Percentiles rank a stretch among this genome's conserved stretches.
Conservation (phyloP, 2,888 invertebrate genomes). For the Phrixothrix hirtus region DNA sequence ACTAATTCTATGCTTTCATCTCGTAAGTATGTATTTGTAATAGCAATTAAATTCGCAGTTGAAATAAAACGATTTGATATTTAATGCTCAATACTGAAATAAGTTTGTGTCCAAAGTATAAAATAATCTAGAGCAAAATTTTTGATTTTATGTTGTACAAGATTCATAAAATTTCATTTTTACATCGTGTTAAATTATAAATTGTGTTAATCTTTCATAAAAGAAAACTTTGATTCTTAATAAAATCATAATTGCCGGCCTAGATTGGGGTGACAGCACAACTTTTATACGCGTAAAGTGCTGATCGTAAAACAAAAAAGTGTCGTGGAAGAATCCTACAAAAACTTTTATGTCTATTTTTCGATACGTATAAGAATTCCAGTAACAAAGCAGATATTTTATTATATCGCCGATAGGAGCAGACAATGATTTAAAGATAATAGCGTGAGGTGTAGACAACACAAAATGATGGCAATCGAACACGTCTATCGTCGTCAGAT, state of each 20-base stretch:
- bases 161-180: not conserved
- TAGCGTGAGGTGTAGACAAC: slow-evolving; percentile 39
- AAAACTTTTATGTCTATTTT: slow-evolving; percentile 15
- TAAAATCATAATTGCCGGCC: too few species aligned
- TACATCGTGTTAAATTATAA: not conserved
- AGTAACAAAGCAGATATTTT: slow-evolving; percentile 31
- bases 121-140: not conserved
- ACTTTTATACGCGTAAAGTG: not conserved
- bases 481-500: slow-evolving; percentile 41
- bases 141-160: too few species aligned
- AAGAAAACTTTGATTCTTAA: too few species aligned
- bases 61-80: too few species aligned
- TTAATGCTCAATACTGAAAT: too few species aligned
- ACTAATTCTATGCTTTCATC: too few species aligned
- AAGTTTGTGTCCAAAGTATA: too few species aligned
- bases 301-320: slow-evolving; percentile 6
- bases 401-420: slow-evolving; percentile 27
- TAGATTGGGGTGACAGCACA: too few species aligned
- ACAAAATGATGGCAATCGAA: slow-evolving; percentile 49
- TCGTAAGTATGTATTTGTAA: too few species aligned
- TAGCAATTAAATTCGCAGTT: too few species aligned
- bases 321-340: slow-evolving; percentile 3
- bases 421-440: slow-evolving; percentile 42
- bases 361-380: slow-evolving; percentile 30
- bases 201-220: too few species aligned